These are phyloP conservation scores for Hippopotamyrus pictus DNA, from an alignment of 2,797 vertebrate species.

Conservation along the genomic window DNA sequence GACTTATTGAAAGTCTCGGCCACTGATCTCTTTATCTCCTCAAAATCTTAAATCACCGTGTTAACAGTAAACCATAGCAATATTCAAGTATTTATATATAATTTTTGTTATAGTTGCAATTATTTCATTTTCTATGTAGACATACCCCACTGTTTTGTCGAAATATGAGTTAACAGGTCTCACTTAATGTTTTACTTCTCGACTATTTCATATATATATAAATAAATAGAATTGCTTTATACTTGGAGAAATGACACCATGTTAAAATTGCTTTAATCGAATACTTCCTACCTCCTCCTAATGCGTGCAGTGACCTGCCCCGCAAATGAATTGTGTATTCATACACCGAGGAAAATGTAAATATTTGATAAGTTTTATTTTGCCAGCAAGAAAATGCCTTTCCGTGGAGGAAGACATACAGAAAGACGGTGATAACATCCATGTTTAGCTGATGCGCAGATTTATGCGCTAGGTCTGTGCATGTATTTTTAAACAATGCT, in stretches of 20 bases:
- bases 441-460: conserved; percentile 41
- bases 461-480: conserved; percentile 21
- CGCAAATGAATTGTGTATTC: conserved; percentile 5
- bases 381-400: conserved; percentile 38
- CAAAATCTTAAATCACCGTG: neutral
- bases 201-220: neutral
- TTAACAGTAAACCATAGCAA: neutral
- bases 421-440: conserved; percentile 42
- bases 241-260: neutral
- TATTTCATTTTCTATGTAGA: neutral
- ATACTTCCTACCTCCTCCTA: neutral
- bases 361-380: conserved; percentile 51
- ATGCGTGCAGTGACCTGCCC: neutral
- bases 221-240: neutral
- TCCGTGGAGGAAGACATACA: conserved; percentile 40
- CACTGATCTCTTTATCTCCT: neutral
- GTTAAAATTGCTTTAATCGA: conserved; percentile 9
- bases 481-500: conserved; percentile 18
- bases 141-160: neutral
- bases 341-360: conserved; percentile 35
- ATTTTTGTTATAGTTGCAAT: neutral
- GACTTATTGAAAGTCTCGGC: neutral
- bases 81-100: neutral
- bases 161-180: neutral
- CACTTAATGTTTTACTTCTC: neutral